A percentile compares a stretch with the other conserved stretches of the same genome.
Evolutionary conservation across 2,797 vertebrate genomes (phyloP).

Genomic region (Spatula clypeata): DNA sequence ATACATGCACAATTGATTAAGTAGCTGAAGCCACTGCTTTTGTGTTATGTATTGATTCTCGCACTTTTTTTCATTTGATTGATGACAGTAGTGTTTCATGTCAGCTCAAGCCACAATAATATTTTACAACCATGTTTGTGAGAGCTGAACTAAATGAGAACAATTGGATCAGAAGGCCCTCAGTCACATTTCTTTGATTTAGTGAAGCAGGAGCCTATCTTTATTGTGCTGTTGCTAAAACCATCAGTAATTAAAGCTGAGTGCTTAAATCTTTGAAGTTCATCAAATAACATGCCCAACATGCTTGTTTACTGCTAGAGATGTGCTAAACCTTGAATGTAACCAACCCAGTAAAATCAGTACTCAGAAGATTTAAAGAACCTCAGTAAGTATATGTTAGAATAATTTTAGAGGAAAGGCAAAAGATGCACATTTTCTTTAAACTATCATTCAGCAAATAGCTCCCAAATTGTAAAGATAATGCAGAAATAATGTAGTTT

Average conservation of each 20-base stretch:
- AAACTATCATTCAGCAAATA: conserved; percentile 6
- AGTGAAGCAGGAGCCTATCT: conserved; percentile 73
- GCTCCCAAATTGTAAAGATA: neutral
- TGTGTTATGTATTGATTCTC: conserved; percentile 77
- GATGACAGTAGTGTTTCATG: conserved; percentile 74
- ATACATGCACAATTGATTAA: conserved; percentile 67
- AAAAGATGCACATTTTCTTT: neutral
- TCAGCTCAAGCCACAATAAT: conserved; percentile 72
- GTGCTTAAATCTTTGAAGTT: conserved; percentile 91
- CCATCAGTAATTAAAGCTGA: conserved; percentile 84
- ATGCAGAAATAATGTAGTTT: neutral
- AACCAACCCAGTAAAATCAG: conserved; percentile 6
- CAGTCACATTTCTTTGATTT: conserved; percentile 86
- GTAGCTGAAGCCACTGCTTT: conserved; percentile 45
- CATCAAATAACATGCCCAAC: conserved; percentile 89
- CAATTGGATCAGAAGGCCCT: conserved; percentile 84
- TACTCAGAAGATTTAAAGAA: conserved; percentile 13
- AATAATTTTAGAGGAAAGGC: neutral
- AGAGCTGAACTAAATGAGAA: conserved; percentile 83
- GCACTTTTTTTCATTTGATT: conserved; percentile 63
- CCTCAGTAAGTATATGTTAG: neutral
- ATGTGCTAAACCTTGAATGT: conserved; percentile 53
- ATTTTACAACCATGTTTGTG: conserved; percentile 79
- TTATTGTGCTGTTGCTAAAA: conserved; percentile 75
- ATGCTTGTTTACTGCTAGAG: conserved; percentile 64